Conservation (phyloP, 2,888 invertebrate species). For the Rhagophthalmus giganteus region DNA sequence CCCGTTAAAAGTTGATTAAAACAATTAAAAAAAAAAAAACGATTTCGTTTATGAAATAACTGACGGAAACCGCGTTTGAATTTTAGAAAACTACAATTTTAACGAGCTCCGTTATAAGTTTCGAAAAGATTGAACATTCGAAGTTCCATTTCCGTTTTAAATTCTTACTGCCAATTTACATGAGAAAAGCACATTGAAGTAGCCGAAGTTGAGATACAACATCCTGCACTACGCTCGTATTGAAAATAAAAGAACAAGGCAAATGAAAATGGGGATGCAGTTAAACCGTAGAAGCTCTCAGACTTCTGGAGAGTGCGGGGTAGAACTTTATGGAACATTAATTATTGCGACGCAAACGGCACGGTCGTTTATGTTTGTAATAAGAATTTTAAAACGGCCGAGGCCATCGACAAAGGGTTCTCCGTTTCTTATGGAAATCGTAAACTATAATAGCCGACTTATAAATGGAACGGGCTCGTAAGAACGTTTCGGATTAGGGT, state of each 20-base stretch:
- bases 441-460: conserved; percentile 18
- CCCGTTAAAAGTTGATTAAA: too few relatives aligned
- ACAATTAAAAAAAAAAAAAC: too few relatives aligned
- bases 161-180: conserved; percentile 23
- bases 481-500: conserved; percentile 4
- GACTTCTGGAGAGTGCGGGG: too few relatives aligned
- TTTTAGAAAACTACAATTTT: too few relatives aligned
- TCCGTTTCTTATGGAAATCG: conserved; percentile 20
- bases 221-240: conserved; percentile 17
- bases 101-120: too few relatives aligned
- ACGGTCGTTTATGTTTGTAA: too few relatives aligned
- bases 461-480: conserved; percentile 8
- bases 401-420: conserved; percentile 7
- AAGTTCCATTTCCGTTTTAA: conserved; percentile 20
- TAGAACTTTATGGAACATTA: too few relatives aligned
- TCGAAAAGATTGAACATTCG: conserved; percentile 13
- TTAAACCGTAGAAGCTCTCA: too few relatives aligned
- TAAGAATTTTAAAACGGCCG: too few relatives aligned
- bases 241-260: conserved; percentile 13
- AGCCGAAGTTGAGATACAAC: conserved; percentile 16
- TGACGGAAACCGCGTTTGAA: too few relatives aligned
- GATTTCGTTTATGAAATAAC: too few relatives aligned
- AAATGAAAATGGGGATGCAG: conserved; percentile 13
- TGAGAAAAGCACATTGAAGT: conserved; percentile 25
- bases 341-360: too few relatives aligned